These are phyloP conservation scores for Platygyra sinensis DNA, from an alignment of 64 coral and sea anemone species.

Conservation along the genomic window DNA sequence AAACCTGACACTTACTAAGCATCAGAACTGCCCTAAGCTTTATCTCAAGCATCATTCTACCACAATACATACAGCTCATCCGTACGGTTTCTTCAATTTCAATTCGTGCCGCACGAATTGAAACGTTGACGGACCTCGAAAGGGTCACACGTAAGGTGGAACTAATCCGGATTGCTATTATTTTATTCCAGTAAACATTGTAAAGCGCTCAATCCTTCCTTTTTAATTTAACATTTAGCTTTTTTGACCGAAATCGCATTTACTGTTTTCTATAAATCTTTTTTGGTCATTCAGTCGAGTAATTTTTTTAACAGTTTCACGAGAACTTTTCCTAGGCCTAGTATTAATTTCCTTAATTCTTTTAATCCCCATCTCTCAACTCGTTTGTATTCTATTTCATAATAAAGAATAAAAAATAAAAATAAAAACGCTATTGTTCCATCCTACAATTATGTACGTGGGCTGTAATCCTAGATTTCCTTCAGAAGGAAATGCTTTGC, in stretches of 20 bases:
- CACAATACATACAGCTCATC: too few species aligned
- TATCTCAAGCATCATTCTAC: too few species aligned
- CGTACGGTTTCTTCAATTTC: too few species aligned
- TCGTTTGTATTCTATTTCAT: background rate
- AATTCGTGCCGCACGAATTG: background rate
- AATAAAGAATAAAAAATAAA: background rate
- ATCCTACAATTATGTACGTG: background rate
- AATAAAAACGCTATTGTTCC: background rate
- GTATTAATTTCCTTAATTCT: too few species aligned
- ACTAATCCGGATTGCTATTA: background rate
- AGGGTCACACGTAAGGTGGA: background rate
- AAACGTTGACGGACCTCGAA: background rate
- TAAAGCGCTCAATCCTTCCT: background rate
- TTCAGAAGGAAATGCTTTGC: constrained; percentile 29
- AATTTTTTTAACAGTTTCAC: too few species aligned
- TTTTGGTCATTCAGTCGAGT: too few species aligned
- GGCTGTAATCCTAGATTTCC: constrained; percentile 42
- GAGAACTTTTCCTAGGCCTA: too few species aligned
- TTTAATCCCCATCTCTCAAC: background rate
- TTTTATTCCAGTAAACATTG: background rate
- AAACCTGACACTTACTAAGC: too few species aligned
- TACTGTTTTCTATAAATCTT: too few species aligned
- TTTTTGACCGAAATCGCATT: too few species aligned
- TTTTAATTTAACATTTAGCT: too few species aligned
- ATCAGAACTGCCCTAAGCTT: too few species aligned